Base-by-base conservation (phyloP, 2,113 vertebrate genomes). In the Recurvirostra avosetta region DNA sequence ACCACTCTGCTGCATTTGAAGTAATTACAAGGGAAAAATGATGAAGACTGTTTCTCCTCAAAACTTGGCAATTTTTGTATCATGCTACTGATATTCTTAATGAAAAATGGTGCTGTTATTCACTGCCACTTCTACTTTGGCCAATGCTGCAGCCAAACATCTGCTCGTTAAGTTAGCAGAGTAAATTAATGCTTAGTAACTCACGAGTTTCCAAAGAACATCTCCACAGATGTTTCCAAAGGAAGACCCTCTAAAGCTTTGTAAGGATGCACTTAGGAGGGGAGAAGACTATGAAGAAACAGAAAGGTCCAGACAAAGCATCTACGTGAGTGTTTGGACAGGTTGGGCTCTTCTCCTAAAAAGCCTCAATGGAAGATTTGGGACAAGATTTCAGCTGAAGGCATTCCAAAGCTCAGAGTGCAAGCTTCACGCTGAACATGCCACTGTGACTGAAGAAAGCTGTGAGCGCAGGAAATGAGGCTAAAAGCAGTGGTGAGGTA, bases 31-130 rank as follows among this genome's bases (percentile, higher is more conserved):
- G 86, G 93, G 87, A 95, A 97, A 96, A 89, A 93, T 43, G 12
- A 97, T 43, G 8, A 96, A 95, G 72, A 81, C 74, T 95, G 96
- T 97, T 97, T 98, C 94, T 96, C 88, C 89, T 97, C 95, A 91
- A 83, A 96, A 80, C 58, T 92, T 95, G 74, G 81, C 79, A 94
- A 76, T 91, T 94, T 94, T 90, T 91, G 20, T 72, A 75, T 92
- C 62, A 91, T 91, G 91, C 83, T 95, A 91, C 76, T 94, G 88
- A 89, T 91, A 88, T 45, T 88, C 30, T 68, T 84, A 72, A 86
- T 84, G 86, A 81, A 94, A 86, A 92, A 92, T 82, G 4, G 32
- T 85, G 34, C 65, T 78, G 86, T 91, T 92, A 89, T 92, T 92
- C 79, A 43, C 73, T 74, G 14, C 32, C 26, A 11, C 40, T 41